These are phyloP conservation scores for Ptiloglossa arizonensis DNA, from an alignment of 1,140 invertebrate species.

Conservation along the genomic window DNA sequence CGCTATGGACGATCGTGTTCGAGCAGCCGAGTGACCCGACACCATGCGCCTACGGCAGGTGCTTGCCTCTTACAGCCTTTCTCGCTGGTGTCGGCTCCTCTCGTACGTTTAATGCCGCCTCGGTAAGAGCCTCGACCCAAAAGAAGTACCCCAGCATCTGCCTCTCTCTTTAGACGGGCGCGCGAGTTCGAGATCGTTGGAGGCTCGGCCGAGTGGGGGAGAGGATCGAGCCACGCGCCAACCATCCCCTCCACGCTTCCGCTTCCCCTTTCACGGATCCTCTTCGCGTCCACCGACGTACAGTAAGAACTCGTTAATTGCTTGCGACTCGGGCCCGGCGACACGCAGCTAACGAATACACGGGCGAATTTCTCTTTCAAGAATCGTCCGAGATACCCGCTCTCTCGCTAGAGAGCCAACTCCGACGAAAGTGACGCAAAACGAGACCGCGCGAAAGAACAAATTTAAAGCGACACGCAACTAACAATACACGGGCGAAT, in stretches of 20 bases:
- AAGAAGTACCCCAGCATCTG: constrained; percentile 65
- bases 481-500: too few relatives aligned
- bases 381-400: too few relatives aligned
- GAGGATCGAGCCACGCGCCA: constrained; percentile 67
- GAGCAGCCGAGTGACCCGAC: constrained; percentile 49
- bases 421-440: too few relatives aligned
- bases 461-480: too few relatives aligned
- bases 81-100: constrained; percentile 60
- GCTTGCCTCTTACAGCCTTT: constrained; percentile 64
- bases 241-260: constrained; percentile 60
- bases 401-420: too few relatives aligned
- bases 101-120: constrained; percentile 65
- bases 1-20: constrained; percentile 60
- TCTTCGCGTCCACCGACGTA: constrained; percentile 27
- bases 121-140: constrained; percentile 61
- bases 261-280: constrained; percentile 25
- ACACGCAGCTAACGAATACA: too few relatives aligned
- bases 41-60: constrained; percentile 66
- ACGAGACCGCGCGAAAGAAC: too few relatives aligned
- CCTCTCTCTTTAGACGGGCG: constrained; percentile 29
- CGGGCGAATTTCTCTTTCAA: too few relatives aligned
- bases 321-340: too few relatives aligned
- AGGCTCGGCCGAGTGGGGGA: constrained; percentile 13
- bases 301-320: neutral
- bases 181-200: constrained; percentile 55